Evolutionary conservation across 1,140 invertebrate species (phyloP).

Genomic region (Zaprionus capensis): DNA sequence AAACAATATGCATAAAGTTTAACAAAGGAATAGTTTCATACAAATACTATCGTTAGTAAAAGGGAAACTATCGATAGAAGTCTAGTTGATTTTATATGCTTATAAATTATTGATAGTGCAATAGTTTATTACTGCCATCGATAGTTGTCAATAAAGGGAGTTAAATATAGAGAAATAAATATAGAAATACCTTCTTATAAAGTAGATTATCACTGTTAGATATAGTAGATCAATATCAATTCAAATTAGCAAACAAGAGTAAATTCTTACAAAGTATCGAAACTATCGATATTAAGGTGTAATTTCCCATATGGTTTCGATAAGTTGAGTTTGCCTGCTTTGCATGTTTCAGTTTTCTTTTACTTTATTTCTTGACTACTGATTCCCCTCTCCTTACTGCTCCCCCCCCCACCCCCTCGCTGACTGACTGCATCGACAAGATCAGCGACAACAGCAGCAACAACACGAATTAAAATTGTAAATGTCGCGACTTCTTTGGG

Average conservation of each 20-base stretch:
- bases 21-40: too few species aligned
- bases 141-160: too few species aligned
- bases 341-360: conserved; percentile 3
- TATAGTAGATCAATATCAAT: background rate
- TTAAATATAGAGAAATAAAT: too few species aligned
- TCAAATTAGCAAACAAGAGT: background rate
- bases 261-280: background rate
- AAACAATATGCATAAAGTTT: too few species aligned
- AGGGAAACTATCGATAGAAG: too few species aligned
- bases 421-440: conserved; percentile 41
- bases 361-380: conserved; percentile 9
- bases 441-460: conserved; percentile 54
- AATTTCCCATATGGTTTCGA: background rate
- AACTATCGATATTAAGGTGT: background rate
- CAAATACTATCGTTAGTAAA: too few species aligned
- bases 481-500: conserved; percentile 66
- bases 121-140: too few species aligned
- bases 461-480: conserved; percentile 80
- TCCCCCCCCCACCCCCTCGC: conserved; percentile 22
- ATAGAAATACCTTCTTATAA: background rate
- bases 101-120: too few species aligned
- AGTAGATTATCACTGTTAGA: background rate
- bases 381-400: conserved; percentile 19
- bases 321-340: background rate
- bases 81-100: too few species aligned